These are phyloP conservation scores for Anarhynchus alexandrinus DNA, from an alignment of 2,113 vertebrate genomes.

Conservation along the genomic window DNA sequence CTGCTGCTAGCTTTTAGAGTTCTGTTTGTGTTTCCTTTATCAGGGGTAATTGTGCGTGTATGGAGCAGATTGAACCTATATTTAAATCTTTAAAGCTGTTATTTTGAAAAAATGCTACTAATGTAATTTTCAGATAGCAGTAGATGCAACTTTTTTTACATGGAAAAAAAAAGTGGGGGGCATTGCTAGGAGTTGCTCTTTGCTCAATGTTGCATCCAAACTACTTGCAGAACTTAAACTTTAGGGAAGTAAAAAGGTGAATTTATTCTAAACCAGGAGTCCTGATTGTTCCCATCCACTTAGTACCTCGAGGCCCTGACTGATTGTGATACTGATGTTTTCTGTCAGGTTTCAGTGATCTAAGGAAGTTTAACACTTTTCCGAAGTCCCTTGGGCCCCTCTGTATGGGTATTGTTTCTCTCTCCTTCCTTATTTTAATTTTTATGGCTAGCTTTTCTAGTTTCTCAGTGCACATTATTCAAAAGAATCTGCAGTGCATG, in stretches of 20 bases:
- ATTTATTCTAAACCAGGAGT: not conserved
- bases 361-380: not conserved
- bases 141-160: not conserved
- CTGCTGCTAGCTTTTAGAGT: not conserved
- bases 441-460: not conserved
- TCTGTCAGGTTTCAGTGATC: not conserved
- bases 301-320: not conserved
- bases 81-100: not conserved
- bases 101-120: not conserved
- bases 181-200: not conserved
- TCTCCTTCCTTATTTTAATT: not conserved
- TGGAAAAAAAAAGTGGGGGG: fast-evolving
- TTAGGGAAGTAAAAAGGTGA: no score
- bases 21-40: not conserved
- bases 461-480: not conserved
- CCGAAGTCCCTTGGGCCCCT: not conserved
- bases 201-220: not conserved
- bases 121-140: not conserved
- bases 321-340: not conserved
- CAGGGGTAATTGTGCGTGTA: not conserved
- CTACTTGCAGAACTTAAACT: not conserved
- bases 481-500: not conserved
- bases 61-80: not conserved
- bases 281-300: not conserved
- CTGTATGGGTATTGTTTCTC: not conserved